Conservation (phyloP, 2,113 vertebrate genomes). For the Boulengeromyrus knoepffleri region DNA sequence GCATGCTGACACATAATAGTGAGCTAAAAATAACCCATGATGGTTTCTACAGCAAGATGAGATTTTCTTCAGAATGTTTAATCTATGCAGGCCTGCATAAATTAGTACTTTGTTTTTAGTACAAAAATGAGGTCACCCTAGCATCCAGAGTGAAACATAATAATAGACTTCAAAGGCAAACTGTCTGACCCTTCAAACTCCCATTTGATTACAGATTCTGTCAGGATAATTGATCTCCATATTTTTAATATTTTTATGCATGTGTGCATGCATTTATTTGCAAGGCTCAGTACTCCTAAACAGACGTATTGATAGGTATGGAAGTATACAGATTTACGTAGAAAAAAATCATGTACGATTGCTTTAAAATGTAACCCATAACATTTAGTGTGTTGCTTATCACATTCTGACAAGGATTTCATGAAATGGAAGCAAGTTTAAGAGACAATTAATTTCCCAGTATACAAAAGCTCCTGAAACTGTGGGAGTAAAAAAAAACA, state of each 20-base stretch:
- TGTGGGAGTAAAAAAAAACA: neutral
- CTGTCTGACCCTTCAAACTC: neutral
- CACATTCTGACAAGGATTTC: neutral
- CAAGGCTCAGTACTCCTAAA: neutral
- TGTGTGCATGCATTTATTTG: neutral
- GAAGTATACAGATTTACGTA: neutral
- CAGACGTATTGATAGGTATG: neutral
- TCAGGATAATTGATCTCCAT: neutral
- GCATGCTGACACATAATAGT: neutral
- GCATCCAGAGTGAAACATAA: neutral
- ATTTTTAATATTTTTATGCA: neutral
- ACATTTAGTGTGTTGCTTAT: neutral
- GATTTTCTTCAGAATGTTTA: neutral
- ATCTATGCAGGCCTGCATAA: neutral
- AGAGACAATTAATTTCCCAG: neutral
- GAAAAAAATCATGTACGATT: neutral
- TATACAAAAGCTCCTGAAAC: neutral
- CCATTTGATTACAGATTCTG: neutral
- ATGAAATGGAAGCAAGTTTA: neutral
- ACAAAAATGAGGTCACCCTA: neutral
- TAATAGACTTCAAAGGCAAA: neutral
- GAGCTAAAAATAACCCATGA: neutral
- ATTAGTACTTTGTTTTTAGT: slow-evolving; percentile 3
- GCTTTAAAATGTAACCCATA: neutral
- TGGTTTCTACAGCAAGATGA: neutral